Conservation (phyloP, 2,888 invertebrate genomes). For the Neocrepidodera transversa region DNA sequence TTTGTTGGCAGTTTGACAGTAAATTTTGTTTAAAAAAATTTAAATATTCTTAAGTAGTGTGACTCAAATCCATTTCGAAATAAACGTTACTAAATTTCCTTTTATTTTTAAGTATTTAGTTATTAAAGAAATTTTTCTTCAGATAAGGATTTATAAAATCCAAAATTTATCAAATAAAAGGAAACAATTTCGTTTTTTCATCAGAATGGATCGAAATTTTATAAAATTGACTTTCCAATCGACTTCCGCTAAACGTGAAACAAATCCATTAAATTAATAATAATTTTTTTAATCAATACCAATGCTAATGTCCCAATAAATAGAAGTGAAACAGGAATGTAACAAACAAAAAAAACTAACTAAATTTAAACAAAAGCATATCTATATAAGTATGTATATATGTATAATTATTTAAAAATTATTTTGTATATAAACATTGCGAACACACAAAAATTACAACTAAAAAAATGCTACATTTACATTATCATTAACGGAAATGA, state of each 20-base stretch:
- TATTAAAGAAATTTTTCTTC: too few relatives aligned
- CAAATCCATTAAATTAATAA: background rate
- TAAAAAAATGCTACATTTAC: constrained; percentile 45
- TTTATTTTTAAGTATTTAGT: too few relatives aligned
- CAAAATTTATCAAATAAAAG: too few relatives aligned
- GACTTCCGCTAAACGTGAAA: background rate
- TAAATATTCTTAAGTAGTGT: too few relatives aligned
- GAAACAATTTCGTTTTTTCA: too few relatives aligned
- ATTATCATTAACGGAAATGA: constrained; percentile 1
- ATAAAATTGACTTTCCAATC: constrained; percentile 2
- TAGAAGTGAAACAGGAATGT: constrained; percentile 41
- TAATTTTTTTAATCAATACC: too few relatives aligned
- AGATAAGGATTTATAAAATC: too few relatives aligned
- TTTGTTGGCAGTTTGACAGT: too few relatives aligned
- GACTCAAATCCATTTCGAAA: too few relatives aligned
- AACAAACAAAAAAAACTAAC: constrained; percentile 41
- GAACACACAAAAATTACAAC: constrained; percentile 51
- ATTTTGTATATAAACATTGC: constrained; percentile 46
- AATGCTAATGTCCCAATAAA: constrained; percentile 30
- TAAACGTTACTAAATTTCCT: too few relatives aligned
- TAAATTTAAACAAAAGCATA: constrained; percentile 33
- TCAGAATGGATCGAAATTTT: too few relatives aligned
- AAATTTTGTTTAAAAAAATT: too few relatives aligned
- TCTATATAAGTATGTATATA: constrained; percentile 23
- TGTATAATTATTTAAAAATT: constrained; percentile 27